Percentiles rank a stretch among this genome's conserved stretches.
phyloP scores from a whole-genome alignment of 2,113 vertebrate species.

The Neogobius melanostomus region DNA sequence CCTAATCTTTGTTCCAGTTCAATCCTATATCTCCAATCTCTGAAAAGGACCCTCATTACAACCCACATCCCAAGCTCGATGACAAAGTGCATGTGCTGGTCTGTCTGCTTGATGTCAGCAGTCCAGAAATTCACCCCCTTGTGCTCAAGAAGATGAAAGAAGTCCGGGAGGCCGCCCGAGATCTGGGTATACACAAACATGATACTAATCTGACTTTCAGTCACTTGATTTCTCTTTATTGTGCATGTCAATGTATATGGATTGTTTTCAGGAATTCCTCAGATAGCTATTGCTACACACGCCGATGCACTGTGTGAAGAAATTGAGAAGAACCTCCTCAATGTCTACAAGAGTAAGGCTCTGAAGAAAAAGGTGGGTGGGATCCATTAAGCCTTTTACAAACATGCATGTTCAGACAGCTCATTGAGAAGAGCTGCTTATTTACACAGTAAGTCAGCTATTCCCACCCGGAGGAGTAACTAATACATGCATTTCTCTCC shows the following conservation, averaged over 20 bases:
- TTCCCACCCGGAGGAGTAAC: no score
- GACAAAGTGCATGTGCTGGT: slow-evolving; percentile 39
- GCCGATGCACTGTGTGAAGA: neutral
- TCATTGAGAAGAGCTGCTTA: no score
- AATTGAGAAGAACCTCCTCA: neutral
- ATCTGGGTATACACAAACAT: slow-evolving; percentile 20
- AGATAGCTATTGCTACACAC: slow-evolving; percentile 14
- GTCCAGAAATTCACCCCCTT: neutral
- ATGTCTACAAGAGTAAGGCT: slow-evolving; percentile 14
- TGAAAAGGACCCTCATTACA: neutral
- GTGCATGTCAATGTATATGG: neutral
- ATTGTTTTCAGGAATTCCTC: slow-evolving; percentile 7
- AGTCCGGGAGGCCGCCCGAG: slow-evolving; percentile 17
- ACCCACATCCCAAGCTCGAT: neutral
- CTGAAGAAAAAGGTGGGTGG: slow-evolving; percentile 8
- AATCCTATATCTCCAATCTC: slow-evolving; percentile 11
- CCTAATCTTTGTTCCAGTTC: slow-evolving; percentile 15
- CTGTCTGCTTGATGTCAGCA: slow-evolving; percentile 15
- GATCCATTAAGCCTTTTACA: no score
- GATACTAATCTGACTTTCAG: neutral
- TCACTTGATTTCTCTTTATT: neutral
- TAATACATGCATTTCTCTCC: no score
- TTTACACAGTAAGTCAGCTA: no score
- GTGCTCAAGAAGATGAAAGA: slow-evolving; percentile 25
- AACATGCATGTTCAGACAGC: no score